Conservation (phyloP, 2,797 vertebrate genomes). For the Psittacula echo region DNA sequence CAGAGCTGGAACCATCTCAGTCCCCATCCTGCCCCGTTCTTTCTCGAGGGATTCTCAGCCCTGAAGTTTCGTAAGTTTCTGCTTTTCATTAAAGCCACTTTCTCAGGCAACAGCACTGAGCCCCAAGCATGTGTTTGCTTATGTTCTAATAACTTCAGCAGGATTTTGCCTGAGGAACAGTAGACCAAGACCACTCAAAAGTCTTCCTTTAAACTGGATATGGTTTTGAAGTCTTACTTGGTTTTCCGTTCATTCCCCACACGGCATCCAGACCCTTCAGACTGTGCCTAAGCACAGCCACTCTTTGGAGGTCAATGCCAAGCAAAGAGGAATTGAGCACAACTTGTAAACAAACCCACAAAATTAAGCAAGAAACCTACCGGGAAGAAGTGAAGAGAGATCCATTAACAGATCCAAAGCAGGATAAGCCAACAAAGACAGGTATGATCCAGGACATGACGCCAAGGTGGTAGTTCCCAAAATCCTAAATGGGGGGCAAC, state of each 20-base stretch:
- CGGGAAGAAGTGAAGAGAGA: conserved; percentile 97
- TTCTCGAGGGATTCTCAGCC: not conserved
- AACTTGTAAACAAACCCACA: not conserved
- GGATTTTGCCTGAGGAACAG: conserved; percentile 7
- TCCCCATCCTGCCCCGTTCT: not conserved
- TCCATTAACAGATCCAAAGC: conserved; percentile 96
- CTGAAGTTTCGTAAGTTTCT: conserved; percentile 23
- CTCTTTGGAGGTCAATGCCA: not conserved
- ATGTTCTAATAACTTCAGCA: not conserved
- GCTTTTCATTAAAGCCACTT: conserved; percentile 57
- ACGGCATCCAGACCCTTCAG: not conserved
- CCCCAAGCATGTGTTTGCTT: conserved; percentile 4
- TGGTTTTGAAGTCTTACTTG: not conserved
- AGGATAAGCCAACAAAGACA: conserved; percentile 95
- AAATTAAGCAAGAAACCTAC: conserved; percentile 73
- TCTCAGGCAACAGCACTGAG: not conserved
- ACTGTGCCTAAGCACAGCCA: conserved; percentile 4
- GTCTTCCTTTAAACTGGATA: conserved; percentile 14
- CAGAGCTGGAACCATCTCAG: not conserved
- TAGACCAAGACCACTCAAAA: not conserved
- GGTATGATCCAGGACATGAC: conserved; percentile 98
- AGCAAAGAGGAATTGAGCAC: not conserved
- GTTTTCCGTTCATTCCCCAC: not conserved
- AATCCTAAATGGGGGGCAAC: conserved; percentile 80
- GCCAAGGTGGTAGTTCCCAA: conserved; percentile 91